These are phyloP conservation scores for Sebastes hubbsi DNA, from an alignment of 2,797 vertebrate genomes.

Conservation along the genomic window DNA sequence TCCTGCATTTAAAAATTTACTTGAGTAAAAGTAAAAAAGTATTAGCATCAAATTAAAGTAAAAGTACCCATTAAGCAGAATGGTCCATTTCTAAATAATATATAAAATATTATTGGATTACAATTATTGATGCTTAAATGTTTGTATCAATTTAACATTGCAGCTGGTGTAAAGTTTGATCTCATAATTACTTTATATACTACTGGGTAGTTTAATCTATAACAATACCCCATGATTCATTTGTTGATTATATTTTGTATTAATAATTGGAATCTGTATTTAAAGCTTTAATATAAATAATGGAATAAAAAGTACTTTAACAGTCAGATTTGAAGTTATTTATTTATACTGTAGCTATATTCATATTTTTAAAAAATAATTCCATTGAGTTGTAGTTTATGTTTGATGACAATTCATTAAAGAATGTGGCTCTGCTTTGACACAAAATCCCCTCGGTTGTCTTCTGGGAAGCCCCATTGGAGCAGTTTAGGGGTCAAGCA, in stretches of 20 bases:
- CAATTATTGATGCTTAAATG: not conserved
- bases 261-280: not conserved
- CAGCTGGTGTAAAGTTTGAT: not conserved
- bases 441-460: conserved; percentile 4
- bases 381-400: not conserved
- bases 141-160: too few relatives aligned
- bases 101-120: not conserved
- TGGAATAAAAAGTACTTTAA: not conserved
- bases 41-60: not conserved
- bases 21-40: not conserved
- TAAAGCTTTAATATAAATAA: not conserved
- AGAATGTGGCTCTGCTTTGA: not conserved
- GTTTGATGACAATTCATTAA: conserved; percentile 1
- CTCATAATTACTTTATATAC: not conserved
- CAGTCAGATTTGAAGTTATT: not conserved
- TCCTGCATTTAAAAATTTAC: not conserved
- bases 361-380: not conserved
- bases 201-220: not conserved
- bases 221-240: not conserved
- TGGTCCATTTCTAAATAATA: not conserved
- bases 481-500: conserved; percentile 41
- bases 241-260: not conserved
- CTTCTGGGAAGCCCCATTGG: conserved; percentile 11
- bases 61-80: not conserved
- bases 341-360: not conserved